These are phyloP conservation scores for Toxotes chatareus DNA, from an alignment of 2,113 vertebrate species.

Conservation along the genomic window DNA sequence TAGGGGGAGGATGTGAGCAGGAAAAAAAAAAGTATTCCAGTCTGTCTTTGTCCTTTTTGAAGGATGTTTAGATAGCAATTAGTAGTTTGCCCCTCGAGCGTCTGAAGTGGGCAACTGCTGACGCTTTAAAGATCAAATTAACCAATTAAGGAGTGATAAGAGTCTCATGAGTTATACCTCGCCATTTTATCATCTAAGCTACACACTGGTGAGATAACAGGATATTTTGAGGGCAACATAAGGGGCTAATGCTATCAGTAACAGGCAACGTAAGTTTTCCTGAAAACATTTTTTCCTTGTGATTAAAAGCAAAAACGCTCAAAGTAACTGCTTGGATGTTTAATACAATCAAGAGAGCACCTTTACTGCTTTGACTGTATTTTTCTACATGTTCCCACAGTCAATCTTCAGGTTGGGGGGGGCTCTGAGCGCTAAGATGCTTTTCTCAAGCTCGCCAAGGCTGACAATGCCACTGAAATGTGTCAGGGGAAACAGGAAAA, in stretches of 20 bases:
- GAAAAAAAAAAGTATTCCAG: constrained; percentile 8
- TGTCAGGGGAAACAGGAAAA: constrained; percentile 71
- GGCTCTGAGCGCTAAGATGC: constrained; percentile 41
- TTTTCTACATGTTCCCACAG: constrained; percentile 62
- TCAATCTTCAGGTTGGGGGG: constrained; percentile 15
- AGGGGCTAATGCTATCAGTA: constrained; percentile 17
- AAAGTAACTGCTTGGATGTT: background rate
- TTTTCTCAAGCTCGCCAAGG: constrained; percentile 43
- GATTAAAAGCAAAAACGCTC: constrained; percentile 5
- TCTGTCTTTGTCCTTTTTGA: constrained; percentile 46
- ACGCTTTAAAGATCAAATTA: constrained; percentile 66
- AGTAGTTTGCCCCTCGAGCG: constrained; percentile 44
- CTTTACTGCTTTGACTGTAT: constrained; percentile 30
- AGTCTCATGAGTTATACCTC: constrained; percentile 41
- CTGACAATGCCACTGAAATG: constrained; percentile 67
- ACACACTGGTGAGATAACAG: constrained; percentile 12
- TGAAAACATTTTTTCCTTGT: background rate
- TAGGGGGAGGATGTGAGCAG: background rate
- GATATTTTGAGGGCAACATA: constrained; percentile 8
- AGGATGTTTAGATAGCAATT: constrained; percentile 74
- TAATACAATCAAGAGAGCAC: background rate
- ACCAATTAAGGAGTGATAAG: constrained; percentile 57
- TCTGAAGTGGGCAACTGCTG: constrained; percentile 40
- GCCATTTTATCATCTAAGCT: constrained; percentile 7
- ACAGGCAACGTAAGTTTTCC: background rate